These are phyloP conservation scores for Diplodus puntazzo DNA, from an alignment of 2,797 vertebrate species.

Conservation along the genomic window DNA sequence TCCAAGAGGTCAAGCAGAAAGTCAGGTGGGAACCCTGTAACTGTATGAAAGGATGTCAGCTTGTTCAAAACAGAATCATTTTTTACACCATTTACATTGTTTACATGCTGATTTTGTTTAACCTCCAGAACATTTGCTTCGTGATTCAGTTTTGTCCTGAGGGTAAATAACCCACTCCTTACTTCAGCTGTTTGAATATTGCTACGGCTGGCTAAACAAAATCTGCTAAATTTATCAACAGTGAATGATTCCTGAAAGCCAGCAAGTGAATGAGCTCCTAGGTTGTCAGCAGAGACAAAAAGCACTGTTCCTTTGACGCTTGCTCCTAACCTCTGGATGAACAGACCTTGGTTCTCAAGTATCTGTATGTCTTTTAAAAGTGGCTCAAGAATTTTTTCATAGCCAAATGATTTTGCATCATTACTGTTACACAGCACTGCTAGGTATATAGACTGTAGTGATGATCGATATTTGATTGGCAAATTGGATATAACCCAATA, in stretches of 20 bases:
- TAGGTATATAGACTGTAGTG: neutral
- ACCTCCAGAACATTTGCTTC: neutral
- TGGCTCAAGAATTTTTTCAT: too few species aligned
- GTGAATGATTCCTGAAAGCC: neutral
- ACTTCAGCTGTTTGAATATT: constrained; percentile 16
- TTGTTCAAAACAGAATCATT: constrained; percentile 15
- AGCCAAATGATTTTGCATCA: neutral
- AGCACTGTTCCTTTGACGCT: neutral
- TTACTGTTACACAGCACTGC: neutral
- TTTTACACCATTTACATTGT: constrained; percentile 27
- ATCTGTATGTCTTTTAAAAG: too few species aligned
- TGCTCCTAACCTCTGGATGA: neutral
- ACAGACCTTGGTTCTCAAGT: neutral
- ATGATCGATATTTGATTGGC: neutral
- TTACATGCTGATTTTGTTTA: neutral
- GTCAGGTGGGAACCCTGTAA: constrained; percentile 12
- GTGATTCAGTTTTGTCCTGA: constrained; percentile 9
- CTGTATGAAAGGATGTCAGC: constrained; percentile 20
- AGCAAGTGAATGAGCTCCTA: too few species aligned
- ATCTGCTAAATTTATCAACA: neutral
- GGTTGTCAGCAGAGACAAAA: neutral
- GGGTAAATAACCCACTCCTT: constrained; percentile 5
- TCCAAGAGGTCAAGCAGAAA: constrained; percentile 24
- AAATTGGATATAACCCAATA: neutral
- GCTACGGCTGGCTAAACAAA: neutral